Conservation (phyloP, 2,113 vertebrate species). For the Malurus cyaneus region DNA sequence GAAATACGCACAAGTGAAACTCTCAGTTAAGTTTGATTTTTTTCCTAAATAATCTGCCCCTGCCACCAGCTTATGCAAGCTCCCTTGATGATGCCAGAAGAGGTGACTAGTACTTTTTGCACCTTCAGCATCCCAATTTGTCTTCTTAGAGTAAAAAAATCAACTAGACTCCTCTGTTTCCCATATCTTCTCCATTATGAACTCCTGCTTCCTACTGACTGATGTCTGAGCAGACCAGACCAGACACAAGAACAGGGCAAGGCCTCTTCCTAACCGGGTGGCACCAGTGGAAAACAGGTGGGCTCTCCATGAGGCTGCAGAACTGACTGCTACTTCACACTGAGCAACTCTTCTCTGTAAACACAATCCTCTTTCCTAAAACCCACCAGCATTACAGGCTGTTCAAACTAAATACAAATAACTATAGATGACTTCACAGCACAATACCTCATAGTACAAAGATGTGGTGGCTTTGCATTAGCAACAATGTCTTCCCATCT, state of each 20-base stretch:
- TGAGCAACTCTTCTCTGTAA: background rate
- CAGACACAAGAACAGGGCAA: background rate
- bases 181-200: rapidly evolving
- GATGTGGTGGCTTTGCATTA: background rate
- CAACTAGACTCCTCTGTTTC: background rate
- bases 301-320: background rate
- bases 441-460: background rate
- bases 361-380: background rate
- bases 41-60: background rate
- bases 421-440: background rate
- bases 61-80: background rate
- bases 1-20: background rate
- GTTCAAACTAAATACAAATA: background rate
- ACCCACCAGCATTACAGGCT: rapidly evolving
- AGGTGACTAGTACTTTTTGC: background rate
- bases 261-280: rapidly evolving
- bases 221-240: background rate
- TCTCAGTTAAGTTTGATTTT: background rate
- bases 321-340: rapidly evolving
- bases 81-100: background rate
- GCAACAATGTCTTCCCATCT: background rate
- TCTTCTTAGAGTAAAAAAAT: background rate
- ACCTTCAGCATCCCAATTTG: background rate
- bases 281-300: background rate
- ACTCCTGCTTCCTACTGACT: rapidly evolving